Evolutionary conservation across 2,797 vertebrate genomes (phyloP), one percentile per base, ranked within the genome.

Genomic region (Podarcis lilfordi): DNA sequence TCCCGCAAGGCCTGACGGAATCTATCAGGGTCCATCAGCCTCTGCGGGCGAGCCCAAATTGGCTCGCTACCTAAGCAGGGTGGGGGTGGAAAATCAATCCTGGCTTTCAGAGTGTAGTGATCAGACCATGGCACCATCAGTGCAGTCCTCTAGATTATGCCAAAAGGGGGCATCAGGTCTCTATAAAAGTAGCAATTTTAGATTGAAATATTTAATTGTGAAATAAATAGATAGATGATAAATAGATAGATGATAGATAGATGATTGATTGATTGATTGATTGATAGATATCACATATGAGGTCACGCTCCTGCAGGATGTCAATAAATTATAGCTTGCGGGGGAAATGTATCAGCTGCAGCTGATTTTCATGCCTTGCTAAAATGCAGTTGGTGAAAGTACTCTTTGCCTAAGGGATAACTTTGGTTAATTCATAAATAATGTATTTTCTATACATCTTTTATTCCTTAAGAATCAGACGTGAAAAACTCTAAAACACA

Each of bases 381-480:
- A 92, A 86, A 92, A 88, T 77, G 86, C 89, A 94, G 85, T 91
- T 93, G 90, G 80, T 43, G 76, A 84, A 91, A 86, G 84, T 79
- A 91, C 84, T 86, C 90, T 94, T 91, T 91, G 85, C 93, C 92
- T 93, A 91, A 81, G 89, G 91, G 92, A 76, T 87, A 76, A 88
- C 13, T 90, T 2, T 19, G 86, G 91, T 92, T 91, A 95, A 95
- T 85, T 85, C 35, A 95, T 92, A 88, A 93, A 96, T 93, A 94
- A 95, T 89, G 91, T 59, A 90, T 82, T 89, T 91, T 80, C 19
- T 0, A 43, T 90, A 80, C 61, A 92, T 90, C 90, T 84, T 88
- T 94, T 91, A 89, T 88, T 93, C 92, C 91, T 92, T 29, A 86
- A 93, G 92, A 96, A 95, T 93, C 89, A 88, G 89, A 90, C 25